Evolutionary conservation across 2,888 invertebrate genomes (phyloP), one percentile per base, ranked within the genome.

Genomic region (Hydroisotoma schaefferi): DNA sequence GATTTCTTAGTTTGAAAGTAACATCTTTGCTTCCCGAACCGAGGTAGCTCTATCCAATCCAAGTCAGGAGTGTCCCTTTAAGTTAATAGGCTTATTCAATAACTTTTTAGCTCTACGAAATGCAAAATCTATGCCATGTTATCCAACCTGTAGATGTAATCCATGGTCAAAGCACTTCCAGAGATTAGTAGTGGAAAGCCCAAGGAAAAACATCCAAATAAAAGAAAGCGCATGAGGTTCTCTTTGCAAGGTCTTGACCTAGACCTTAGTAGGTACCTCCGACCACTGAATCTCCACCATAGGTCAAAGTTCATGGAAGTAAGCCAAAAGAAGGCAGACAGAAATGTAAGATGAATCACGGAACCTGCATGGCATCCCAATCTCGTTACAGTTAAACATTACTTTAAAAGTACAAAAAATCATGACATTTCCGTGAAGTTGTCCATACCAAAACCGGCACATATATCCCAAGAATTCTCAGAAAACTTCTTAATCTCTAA

Each of bases 261-360:
- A 2, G 33, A 48, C n/a, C 54, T 59, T n/a, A 26, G 27, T 4
- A 61, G 29, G 2, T 55, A 59, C 3, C 62, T 47, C 6, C 43
- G 28, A 5, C 53, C 58, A 8, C 46, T 58, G 12, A 64, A 57
- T 40, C 57, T 48, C 57, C 55, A 57, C 57, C 54, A 64, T 26
- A 64, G 38, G 37, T 57, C 60, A 26, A 60, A 64, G 52, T 60
- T 57, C 60, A 64, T 60, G 18, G 57, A 55, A n/a, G 62, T 62
- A 20, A 65, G 57, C 59, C 59, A 62, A 49, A 61, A 65, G 38
- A 61, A 62, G 15, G 59, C 57, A 15, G 57, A 57, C 2, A 65
- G 53, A 23, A 62, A 62, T 2, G 62, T 55, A 12, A 62, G 57
- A 37, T 65, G 57, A 37, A 51, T 55, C 20, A 65, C 6, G 40